Percentiles rank a stretch among this genome's conserved stretches.
These are phyloP conservation scores for Seira musarum DNA, from an alignment of 2,888 invertebrate species.

Conservation along the genomic window DNA sequence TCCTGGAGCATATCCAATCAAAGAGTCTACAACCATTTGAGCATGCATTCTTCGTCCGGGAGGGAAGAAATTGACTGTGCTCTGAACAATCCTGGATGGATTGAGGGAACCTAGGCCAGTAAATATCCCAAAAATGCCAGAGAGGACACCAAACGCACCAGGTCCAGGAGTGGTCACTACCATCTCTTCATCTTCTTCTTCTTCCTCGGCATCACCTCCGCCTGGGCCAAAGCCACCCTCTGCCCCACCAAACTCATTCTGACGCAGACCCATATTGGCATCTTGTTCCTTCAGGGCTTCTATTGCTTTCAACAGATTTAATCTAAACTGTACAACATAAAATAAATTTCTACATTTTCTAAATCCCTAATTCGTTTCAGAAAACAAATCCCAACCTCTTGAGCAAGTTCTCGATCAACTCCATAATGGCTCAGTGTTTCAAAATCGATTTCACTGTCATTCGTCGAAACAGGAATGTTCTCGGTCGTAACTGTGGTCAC, in stretches of 20 bases:
- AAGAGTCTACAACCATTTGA: constrained; percentile 53
- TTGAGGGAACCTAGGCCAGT: constrained; percentile 59
- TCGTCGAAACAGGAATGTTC: no score
- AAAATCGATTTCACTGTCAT: constrained; percentile 30
- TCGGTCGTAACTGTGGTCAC: no score
- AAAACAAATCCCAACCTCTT: no score
- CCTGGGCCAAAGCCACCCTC: constrained; percentile 43
- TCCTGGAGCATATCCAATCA: constrained; percentile 45
- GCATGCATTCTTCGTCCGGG: constrained; percentile 46
- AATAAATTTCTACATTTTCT: background rate
- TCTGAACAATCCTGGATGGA: constrained; percentile 58
- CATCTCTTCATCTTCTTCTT: constrained; percentile 31
- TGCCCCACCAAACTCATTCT: constrained; percentile 44
- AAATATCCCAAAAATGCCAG: constrained; percentile 58
- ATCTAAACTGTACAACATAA: constrained; percentile 25
- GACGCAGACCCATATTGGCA: constrained; percentile 19
- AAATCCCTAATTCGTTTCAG: background rate
- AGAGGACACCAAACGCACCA: constrained; percentile 56
- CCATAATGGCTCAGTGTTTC: constrained; percentile 35
- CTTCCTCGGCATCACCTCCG: no score
- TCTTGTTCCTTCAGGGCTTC: constrained; percentile 36
- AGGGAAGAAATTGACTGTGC: constrained; percentile 64
- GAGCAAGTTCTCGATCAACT: constrained; percentile 38
- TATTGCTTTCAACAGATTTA: constrained; percentile 52
- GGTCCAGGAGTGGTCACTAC: no score